Evolutionary conservation across 2,888 invertebrate genomes (phyloP).

Genomic region (Lomographa bimaculata): DNA sequence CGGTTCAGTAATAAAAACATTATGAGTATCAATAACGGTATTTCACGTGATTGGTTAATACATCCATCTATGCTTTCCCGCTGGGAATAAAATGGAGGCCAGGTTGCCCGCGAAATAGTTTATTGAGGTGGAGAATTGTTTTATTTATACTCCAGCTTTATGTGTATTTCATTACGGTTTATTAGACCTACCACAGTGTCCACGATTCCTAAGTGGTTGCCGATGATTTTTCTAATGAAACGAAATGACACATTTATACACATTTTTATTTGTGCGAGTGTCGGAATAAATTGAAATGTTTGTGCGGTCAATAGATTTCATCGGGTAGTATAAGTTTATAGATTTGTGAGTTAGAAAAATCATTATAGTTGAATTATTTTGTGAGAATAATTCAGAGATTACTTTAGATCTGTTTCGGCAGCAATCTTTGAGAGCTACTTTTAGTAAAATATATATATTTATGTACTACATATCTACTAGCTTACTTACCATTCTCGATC

Average conservation of each 20-base stretch:
- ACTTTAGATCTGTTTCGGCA: too few relatives aligned
- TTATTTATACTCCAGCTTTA: slow-evolving; percentile 8
- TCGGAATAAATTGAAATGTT: background rate
- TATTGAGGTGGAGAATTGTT: slow-evolving; percentile 9
- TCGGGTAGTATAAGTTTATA: background rate
- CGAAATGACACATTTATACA: slow-evolving; percentile 5
- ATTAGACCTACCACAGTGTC: slow-evolving; percentile 9
- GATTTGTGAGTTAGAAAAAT: too few relatives aligned
- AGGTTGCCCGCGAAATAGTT: slow-evolving; percentile 24
- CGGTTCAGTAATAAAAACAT: slow-evolving; percentile 28
- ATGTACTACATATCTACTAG: too few relatives aligned
- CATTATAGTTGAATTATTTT: too few relatives aligned
- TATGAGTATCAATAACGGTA: slow-evolving; percentile 35
- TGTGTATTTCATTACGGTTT: slow-evolving; percentile 23
- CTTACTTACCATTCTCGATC: too few relatives aligned
- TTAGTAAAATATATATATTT: too few relatives aligned
- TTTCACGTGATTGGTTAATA: slow-evolving; percentile 31
- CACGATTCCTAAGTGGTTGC: slow-evolving; percentile 4
- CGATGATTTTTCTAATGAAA: slow-evolving; percentile 2
- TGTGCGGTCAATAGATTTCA: background rate
- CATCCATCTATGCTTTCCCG: slow-evolving; percentile 23
- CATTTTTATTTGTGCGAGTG: background rate
- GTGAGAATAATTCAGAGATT: too few relatives aligned
- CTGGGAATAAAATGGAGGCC: slow-evolving; percentile 29
- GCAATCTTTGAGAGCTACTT: too few relatives aligned